Base-by-base conservation (phyloP, 92 coral and sea anemone genomes). In the Epizoanthus stellaris region DNA sequence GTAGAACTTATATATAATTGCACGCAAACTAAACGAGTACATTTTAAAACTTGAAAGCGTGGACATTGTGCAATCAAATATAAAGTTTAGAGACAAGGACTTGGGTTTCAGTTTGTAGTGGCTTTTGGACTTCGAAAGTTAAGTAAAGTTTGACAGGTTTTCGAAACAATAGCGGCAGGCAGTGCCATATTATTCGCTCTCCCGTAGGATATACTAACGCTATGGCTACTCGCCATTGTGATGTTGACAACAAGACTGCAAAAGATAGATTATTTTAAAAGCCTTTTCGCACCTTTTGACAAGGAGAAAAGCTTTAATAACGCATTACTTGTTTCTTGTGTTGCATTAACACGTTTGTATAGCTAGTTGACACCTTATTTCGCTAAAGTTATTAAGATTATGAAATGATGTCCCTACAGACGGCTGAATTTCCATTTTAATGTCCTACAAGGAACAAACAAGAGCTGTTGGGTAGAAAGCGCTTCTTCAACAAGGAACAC, bases 331-430 rank as follows among this genome's bases (percentile, higher is more conserved):
- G 85, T 67, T 73, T 47, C 81, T 81, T 75, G 90, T 85, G 91
- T 89, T 89, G 84, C 87, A 92, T 94, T 87, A 92, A 85, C 95
- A 94, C 94, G 86, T 91, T 81, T 72, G 76, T 73, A 68, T 79
- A 20, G 83, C 70, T 39, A 63, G 56, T 79, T 79, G 83, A 79
- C 83, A 79, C 72, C 83, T 79, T 57, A 77, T 59, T 57, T 17
- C n/a, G 67, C 11, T 57, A 39, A 16, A 58, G 68, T 36, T 76
- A 67, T 76, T 76, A 76, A 39, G 54, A 38, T 66, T 25, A 76
- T 19, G 67, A 49, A 79, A 45, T 40, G 43, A 52, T 52, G 83
- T 63, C 72, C 59, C 71, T 9, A 61, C 45, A 79, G 83, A 79
- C 72, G 42, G 6, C 40, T 40, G 19, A 45, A 64, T 79, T 79